phyloP scores from a whole-genome alignment of 2,797 vertebrate genomes.

The Spheniscus humboldti region DNA sequence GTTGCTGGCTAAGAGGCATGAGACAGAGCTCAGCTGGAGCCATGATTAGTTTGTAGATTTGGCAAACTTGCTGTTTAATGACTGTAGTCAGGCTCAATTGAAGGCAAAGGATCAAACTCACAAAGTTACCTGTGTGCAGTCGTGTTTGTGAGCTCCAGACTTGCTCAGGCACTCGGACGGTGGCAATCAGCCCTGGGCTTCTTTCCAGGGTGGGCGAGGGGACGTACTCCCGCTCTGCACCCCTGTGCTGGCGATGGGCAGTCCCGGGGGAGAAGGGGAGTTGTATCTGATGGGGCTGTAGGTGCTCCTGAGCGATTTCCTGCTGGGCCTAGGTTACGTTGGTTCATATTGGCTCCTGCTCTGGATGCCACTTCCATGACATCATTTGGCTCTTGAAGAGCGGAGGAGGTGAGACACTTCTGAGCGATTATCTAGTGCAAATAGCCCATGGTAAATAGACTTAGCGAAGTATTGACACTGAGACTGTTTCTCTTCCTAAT shows the following conservation, averaged over 20 bases:
- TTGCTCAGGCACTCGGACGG: fast-evolving
- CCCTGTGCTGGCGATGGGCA: neutral
- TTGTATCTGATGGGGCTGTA: neutral
- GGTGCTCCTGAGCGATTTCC: neutral
- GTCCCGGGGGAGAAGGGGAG: fast-evolving
- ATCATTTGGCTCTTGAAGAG: constrained; percentile 20
- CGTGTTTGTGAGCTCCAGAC: neutral
- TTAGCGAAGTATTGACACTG: neutral
- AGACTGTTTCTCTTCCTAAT: constrained; percentile 49
- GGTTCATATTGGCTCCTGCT: constrained; percentile 43
- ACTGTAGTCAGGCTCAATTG: neutral
- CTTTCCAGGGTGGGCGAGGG: neutral
- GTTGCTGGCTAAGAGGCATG: neutral
- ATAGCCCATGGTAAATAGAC: constrained; percentile 46
- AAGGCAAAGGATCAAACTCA: neutral
- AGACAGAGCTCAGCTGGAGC: neutral
- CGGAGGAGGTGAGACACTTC: constrained; percentile 39
- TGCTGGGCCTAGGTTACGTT: neutral
- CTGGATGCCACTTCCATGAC: constrained; percentile 26
- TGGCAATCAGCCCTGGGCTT: neutral
- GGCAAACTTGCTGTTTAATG: neutral
- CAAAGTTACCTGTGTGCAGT: neutral
- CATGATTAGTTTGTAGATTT: neutral
- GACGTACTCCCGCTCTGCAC: fast-evolving
- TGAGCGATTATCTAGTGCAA: constrained; percentile 69